Base-by-base conservation (phyloP, 2,888 invertebrate genomes). In the Tenthredo scrophulariae region DNA sequence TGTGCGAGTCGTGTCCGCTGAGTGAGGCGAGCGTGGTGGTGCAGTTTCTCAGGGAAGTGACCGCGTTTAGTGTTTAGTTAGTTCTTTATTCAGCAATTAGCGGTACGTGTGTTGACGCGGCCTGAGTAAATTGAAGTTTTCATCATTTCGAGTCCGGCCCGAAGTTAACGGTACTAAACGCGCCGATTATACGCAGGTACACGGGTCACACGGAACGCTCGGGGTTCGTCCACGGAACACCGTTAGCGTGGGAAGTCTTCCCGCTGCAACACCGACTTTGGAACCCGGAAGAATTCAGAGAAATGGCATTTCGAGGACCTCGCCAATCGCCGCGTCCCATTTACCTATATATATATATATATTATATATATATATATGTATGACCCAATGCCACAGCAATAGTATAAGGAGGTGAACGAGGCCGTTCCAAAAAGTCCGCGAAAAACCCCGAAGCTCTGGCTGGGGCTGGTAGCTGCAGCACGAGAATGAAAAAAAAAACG, bases 11-110 rank as follows among this genome's bases (percentile, higher is more conserved):
- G 80, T 40, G 80, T 58, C 80, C 58, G 80, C 29, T 22, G 37
- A 40, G 77, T 40, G n/a, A 37, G 80, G 40, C 62, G 62, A 50
- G 22, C 26, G 22, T 22, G 80, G 29, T 29, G 77, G 29, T 58
- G 80, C 43, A 67, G 46, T 83, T 83, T 83, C 83, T 83, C 83
- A 83, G 83, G 83, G 83, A 83, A 83, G 83, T 83, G 83, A 83
- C 83, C 83, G 83, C 83, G 83, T 83, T 83, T 70, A 83, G 83
- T 37, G 65, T 54, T 50, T 77, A 50, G 83, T 58, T 80, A 26
- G 80, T 80, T 80, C 80, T 80, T 80, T 80, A 80, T 80, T 40
- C 80, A 80, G 80, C 80, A 80, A 80, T 80, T 80, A 80, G 80
- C 22, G 58, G 50, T 80, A 62, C 80, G 80, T 80, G 80, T 80